Conservation (phyloP, 1,140 invertebrate species). For the Globodera rostochiensis region DNA sequence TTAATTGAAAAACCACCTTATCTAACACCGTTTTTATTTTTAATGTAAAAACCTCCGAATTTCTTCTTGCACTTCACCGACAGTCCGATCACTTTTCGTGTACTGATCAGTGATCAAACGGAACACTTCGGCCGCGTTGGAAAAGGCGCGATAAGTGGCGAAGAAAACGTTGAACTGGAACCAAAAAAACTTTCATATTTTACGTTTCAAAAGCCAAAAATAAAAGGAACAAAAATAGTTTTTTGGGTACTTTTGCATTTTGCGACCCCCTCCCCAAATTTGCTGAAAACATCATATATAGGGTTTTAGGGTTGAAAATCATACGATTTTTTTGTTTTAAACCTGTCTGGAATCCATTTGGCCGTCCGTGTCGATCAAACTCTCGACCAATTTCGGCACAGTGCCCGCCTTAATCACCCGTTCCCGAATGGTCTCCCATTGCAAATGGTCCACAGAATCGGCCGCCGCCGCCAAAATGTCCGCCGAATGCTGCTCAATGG, state of each 20-base stretch:
- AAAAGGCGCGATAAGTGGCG: conserved; percentile 86
- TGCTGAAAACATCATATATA: no score
- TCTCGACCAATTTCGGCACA: conserved; percentile 79
- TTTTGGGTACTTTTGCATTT: no score
- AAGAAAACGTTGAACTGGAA: conserved; percentile 91
- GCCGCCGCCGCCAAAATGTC: conserved; percentile 42
- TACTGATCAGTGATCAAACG: conserved; percentile 79
- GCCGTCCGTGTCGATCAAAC: conserved; percentile 74
- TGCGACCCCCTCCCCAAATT: no score
- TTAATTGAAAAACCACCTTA: no score
- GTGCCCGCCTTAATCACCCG: conserved; percentile 94
- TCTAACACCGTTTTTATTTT: no score
- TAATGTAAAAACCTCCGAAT: neutral
- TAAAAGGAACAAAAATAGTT: neutral
- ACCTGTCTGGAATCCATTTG: conserved; percentile 87
- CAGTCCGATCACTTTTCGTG: conserved; percentile 48
- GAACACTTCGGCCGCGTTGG: conserved; percentile 79
- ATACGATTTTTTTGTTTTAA: neutral
- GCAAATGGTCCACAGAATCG: conserved; percentile 84
- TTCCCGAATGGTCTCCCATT: conserved; percentile 98
- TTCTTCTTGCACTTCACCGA: neutral
- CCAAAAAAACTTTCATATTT: neutral
- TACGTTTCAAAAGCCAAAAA: neutral
- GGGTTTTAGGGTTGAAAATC: no score
- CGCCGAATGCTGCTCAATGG: conserved; percentile 59